These are phyloP conservation scores for Marisa cornuarietis DNA, from an alignment of 1,140 invertebrate genomes.

Conservation along the genomic window DNA sequence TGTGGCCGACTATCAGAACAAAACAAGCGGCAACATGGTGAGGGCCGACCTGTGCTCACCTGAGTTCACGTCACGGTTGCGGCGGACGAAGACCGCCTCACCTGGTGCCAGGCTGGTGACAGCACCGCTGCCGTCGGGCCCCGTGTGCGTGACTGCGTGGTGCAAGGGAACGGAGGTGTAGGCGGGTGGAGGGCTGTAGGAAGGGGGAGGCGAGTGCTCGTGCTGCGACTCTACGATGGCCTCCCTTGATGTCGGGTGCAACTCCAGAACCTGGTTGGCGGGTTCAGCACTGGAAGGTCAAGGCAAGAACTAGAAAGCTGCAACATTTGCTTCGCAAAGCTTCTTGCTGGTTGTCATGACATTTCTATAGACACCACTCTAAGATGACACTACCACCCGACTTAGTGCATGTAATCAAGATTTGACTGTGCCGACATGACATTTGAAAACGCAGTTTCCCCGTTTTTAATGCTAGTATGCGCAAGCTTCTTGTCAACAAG, in stretches of 20 bases:
- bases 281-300: conserved; percentile 38
- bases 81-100: conserved; percentile 43
- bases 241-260: conserved; percentile 27
- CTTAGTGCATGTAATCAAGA: too few relatives aligned
- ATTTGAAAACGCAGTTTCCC: too few relatives aligned
- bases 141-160: conserved; percentile 50
- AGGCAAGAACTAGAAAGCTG: too few relatives aligned
- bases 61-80: conserved; percentile 6
- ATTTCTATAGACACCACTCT: too few relatives aligned
- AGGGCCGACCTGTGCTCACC: neutral
- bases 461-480: too few relatives aligned
- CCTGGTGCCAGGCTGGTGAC: conserved; percentile 68
- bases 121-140: conserved; percentile 69
- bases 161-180: conserved; percentile 39
- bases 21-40: neutral
- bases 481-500: too few relatives aligned
- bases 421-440: too few relatives aligned
- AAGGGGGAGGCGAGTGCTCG: conserved; percentile 10
- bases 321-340: too few relatives aligned
- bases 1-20: too few relatives aligned
- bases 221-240: neutral
- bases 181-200: conserved; percentile 43
- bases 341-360: too few relatives aligned
- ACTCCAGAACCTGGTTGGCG: conserved; percentile 32
- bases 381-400: too few relatives aligned